phyloP scores from a whole-genome alignment of 2,113 vertebrate species.

The Corydoras maculifer region DNA sequence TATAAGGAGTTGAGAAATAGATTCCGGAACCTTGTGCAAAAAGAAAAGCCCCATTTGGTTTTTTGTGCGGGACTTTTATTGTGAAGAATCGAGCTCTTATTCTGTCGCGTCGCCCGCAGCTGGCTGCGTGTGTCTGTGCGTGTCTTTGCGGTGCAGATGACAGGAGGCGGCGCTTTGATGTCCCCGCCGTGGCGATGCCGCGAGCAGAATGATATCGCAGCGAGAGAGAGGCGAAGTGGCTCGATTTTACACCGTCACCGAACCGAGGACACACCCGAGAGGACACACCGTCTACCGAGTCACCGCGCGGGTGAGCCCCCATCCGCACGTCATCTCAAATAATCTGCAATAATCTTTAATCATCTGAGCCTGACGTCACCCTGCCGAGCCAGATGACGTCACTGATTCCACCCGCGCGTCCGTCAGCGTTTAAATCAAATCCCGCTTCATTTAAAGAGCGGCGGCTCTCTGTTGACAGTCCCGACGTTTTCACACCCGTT shows the following conservation, averaged over 20 bases:
- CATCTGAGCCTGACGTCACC: too few species aligned
- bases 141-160: constrained; percentile 4
- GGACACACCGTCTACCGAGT: constrained; percentile 96
- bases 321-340: too few species aligned
- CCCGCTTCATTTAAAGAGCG: neutral
- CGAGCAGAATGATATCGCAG: constrained; percentile 82
- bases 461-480: neutral
- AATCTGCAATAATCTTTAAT: too few species aligned
- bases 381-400: too few species aligned
- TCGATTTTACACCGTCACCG: constrained; percentile 95
- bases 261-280: constrained; percentile 82
- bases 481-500: neutral
- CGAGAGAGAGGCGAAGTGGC: constrained; percentile 81
- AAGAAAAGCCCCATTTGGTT: neutral
- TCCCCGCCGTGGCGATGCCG: constrained; percentile 53
- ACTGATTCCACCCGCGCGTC: too few species aligned
- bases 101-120: neutral
- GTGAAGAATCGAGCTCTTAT: neutral
- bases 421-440: neutral
- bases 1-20: too few species aligned
- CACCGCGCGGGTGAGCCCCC: constrained; percentile 81
- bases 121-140: neutral
- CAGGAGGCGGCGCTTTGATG: neutral
- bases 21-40: too few species aligned
- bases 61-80: constrained; percentile 6